Evolutionary conservation across 2,888 invertebrate genomes (phyloP), one percentile per base, ranked within the genome.

Genomic region (Scaeva pyrastri): DNA sequence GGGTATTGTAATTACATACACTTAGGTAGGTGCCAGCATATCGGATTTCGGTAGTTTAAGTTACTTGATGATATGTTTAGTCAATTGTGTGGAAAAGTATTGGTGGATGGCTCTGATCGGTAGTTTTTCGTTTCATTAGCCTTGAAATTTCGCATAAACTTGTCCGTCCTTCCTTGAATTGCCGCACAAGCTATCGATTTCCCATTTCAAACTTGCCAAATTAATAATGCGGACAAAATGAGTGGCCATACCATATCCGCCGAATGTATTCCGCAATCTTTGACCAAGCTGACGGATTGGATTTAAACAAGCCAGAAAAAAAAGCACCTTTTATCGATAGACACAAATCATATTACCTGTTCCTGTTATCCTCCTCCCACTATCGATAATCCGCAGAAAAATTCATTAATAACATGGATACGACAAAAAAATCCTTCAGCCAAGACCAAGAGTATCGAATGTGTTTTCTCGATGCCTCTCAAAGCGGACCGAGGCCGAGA

Each of bases 61-160:
- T 90, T 89, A 89, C 90, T 90, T 77, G 66, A 80, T 88, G 88
- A 87, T 89, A 89, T 90, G 90, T 90, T 91, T 89, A 89, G 90
- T 90, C 91, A 91, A 91, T 91, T 91, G 91, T 89, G 91, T 91
- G 91, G 91, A 91, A 91, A 91, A 91, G 71, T 77, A 73, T 80
- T 76, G 66, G 68, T 73, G 50, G 72, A 76, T 52, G 56, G 52
- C 62, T 55, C 62, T 55, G 73, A 73, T 76, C 70, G 78, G 86
- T 82, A 86, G 86, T 86, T 86, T 81, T 71, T 86, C 82, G 60
- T 82, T 82, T 58, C 70, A 86, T 82, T 82, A 86, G 73, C 77
- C 77, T 81, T 77, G 76, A 81, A 73, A 71, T 21, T 60, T 66
- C 16, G 19, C 52, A 52, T 50, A 50, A 60, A 23, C 11, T 39